These are phyloP conservation scores for Tenthredo notha DNA, from an alignment of 2,888 invertebrate species.

Conservation along the genomic window DNA sequence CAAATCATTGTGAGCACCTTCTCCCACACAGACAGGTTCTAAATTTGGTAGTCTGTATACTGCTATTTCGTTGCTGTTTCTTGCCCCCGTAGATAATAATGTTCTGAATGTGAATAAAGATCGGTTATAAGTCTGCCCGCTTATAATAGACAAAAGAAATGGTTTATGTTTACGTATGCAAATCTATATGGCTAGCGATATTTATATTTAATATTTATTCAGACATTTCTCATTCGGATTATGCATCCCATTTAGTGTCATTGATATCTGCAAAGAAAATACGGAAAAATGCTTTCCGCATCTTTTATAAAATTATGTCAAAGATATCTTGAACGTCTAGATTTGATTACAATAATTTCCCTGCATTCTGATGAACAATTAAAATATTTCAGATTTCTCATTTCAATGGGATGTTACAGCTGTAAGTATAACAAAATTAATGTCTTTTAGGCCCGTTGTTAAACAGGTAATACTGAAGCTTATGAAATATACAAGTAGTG, in stretches of 20 bases:
- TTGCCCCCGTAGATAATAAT: slow-evolving; percentile 93
- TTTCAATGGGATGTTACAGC: background rate
- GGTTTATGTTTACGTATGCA: background rate
- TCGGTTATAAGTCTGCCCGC: slow-evolving; percentile 16
- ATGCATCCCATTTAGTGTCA: background rate
- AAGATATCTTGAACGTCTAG: background rate
- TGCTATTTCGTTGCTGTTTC: slow-evolving; percentile 95
- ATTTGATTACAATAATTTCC: background rate
- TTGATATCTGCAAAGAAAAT: background rate
- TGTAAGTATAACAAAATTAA: background rate
- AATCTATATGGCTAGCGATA: background rate
- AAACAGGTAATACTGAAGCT: background rate
- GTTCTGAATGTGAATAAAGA: slow-evolving; percentile 79
- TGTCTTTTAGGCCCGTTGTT: background rate
- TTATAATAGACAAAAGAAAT: background rate
- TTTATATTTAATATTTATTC: background rate
- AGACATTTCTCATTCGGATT: background rate
- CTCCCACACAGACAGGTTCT: slow-evolving; percentile 96
- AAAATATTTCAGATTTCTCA: background rate
- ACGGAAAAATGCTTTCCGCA: background rate
- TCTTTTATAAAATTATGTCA: background rate
- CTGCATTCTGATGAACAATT: background rate
- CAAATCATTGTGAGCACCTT: slow-evolving; percentile 95
- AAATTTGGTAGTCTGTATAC: slow-evolving; percentile 94
- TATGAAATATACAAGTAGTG: background rate